phyloP scores from a whole-genome alignment of 2,113 vertebrate species.

The Cyprinodon tularosa region DNA sequence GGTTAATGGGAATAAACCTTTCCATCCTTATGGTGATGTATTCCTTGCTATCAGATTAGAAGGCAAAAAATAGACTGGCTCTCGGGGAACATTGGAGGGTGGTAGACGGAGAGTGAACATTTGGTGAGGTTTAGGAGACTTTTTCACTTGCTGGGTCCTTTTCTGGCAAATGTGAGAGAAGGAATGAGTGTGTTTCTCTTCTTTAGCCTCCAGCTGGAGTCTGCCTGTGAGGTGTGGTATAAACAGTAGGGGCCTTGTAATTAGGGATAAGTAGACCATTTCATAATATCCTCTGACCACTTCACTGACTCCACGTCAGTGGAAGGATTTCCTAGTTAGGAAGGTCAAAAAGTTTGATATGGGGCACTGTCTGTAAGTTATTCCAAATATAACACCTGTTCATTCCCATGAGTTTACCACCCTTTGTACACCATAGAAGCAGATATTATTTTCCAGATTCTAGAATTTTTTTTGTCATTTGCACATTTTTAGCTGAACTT shows the following conservation, averaged over 20 bases:
- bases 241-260: constrained; percentile 51
- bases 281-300: constrained; percentile 47
- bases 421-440: not conserved
- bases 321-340: constrained; percentile 1
- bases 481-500: not conserved
- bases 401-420: not conserved
- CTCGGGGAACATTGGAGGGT: constrained; percentile 10
- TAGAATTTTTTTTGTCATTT: not conserved
- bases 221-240: constrained; percentile 48
- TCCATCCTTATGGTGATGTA: constrained; percentile 58
- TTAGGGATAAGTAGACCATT: constrained; percentile 59
- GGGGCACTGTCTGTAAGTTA: not conserved
- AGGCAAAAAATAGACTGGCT: constrained; percentile 26
- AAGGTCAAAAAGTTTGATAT: not conserved
- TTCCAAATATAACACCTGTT: not conserved
- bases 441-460: not conserved
- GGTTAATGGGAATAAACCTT: constrained; percentile 59
- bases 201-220: constrained; percentile 28
- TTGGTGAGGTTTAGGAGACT: constrained; percentile 49
- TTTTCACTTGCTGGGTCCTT: constrained; percentile 34
- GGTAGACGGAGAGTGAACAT: constrained; percentile 52
- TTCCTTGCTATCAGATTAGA: constrained; percentile 40
- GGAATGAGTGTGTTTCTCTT: constrained; percentile 40
- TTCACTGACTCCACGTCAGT: constrained; percentile 1
- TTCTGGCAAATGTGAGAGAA: constrained; percentile 25